These are phyloP conservation scores for Pongo abelii DNA, from an alignment of 2,113 vertebrate genomes.

Conservation along the genomic window DNA sequence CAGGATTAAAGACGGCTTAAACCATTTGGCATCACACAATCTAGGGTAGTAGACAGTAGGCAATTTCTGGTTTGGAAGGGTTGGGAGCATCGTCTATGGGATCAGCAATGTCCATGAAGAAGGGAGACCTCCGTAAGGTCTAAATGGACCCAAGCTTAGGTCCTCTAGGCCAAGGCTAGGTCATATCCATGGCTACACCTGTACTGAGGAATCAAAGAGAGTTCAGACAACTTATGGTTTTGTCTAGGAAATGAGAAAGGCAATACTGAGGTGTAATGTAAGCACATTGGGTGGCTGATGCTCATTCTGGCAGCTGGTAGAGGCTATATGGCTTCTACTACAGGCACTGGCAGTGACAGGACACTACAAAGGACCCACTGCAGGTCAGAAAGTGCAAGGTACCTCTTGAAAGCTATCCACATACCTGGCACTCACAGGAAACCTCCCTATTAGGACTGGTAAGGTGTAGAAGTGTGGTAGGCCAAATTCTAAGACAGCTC, in stretches of 20 bases:
- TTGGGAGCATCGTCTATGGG: background rate
- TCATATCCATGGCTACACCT: background rate
- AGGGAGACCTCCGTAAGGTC: background rate
- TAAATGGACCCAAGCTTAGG: background rate
- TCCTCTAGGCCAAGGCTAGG: background rate
- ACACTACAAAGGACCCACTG: background rate
- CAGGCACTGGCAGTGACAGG: background rate
- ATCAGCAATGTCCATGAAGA: background rate
- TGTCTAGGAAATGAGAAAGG: background rate
- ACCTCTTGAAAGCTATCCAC: background rate
- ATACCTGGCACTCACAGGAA: background rate
- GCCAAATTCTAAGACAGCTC: background rate
- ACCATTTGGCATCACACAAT: background rate
- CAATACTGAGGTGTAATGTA: background rate
- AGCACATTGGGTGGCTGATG: background rate
- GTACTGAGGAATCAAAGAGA: background rate
- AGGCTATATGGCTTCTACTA: background rate
- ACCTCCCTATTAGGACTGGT: too few species aligned
- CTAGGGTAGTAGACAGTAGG: background rate
- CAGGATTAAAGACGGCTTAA: background rate
- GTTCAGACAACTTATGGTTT: background rate
- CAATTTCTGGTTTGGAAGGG: background rate
- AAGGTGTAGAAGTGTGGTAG: rapidly evolving
- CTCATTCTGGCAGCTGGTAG: background rate
- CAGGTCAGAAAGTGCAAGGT: background rate